Evolutionary conservation across 2,888 invertebrate genomes (phyloP).

Genomic region (Oscheius onirici): DNA sequence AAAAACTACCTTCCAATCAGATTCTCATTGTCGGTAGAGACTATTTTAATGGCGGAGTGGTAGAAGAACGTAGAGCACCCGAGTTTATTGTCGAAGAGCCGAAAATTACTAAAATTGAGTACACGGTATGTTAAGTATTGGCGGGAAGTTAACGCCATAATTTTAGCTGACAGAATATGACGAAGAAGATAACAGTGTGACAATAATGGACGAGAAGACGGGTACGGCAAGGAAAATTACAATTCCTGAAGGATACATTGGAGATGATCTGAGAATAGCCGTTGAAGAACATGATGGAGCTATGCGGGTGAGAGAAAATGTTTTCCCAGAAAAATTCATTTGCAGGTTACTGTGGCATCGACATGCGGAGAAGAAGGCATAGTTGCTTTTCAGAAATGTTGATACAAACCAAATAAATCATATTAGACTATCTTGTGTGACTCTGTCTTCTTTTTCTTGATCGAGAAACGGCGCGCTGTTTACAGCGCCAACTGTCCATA

Average conservation of each 20-base stretch:
- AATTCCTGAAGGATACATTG: slow-evolving; percentile 25
- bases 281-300: slow-evolving; percentile 19
- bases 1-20: slow-evolving; percentile 18
- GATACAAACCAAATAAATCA: background rate
- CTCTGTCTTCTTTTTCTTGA: too few species aligned
- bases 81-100: slow-evolving; percentile 24
- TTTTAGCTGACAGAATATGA: slow-evolving; percentile 22
- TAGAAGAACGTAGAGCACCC: slow-evolving; percentile 13
- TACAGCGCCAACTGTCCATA: too few species aligned
- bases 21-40: slow-evolving; percentile 16
- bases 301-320: slow-evolving; percentile 3
- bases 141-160: background rate
- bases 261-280: slow-evolving; percentile 19
- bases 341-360: slow-evolving; percentile 20
- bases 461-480: too few species aligned
- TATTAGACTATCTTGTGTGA: too few species aligned
- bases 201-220: background rate
- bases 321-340: background rate
- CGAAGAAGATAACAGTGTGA: slow-evolving; percentile 6
- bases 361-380: slow-evolving; percentile 24
- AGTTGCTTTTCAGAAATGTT: slow-evolving; percentile 19
- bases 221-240: slow-evolving; percentile 1
- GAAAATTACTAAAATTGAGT: slow-evolving; percentile 19
- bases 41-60: slow-evolving; percentile 23
- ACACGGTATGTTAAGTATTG: slow-evolving; percentile 1